These are phyloP conservation scores for Platycercus adscitus DNA, from an alignment of 2,113 vertebrate genomes.

Conservation along the genomic window DNA sequence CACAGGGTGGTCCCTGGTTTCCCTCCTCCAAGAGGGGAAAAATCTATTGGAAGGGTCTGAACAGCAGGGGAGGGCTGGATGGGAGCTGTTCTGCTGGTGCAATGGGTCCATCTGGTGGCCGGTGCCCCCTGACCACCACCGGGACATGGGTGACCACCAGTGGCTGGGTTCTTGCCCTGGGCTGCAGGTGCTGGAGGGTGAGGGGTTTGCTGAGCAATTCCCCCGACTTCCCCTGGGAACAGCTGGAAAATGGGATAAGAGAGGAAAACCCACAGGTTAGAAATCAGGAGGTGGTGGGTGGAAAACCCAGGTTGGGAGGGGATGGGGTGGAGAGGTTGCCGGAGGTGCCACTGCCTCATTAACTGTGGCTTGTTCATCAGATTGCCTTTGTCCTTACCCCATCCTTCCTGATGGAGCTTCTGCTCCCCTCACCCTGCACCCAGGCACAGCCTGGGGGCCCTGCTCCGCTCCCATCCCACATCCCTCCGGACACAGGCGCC, in stretches of 20 bases:
- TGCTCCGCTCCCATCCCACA: neutral
- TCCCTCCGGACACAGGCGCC: neutral
- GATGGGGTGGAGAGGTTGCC: neutral
- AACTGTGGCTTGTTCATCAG: neutral
- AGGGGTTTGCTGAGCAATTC: neutral
- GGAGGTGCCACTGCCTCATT: neutral
- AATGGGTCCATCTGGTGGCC: conserved; percentile 30
- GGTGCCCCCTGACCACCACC: fast-evolving
- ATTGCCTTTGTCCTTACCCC: neutral
- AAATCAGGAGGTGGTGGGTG: neutral
- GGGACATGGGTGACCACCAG: neutral
- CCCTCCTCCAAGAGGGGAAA: too few relatives aligned
- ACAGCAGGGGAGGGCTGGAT: fast-evolving
- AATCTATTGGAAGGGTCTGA: neutral
- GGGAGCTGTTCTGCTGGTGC: neutral
- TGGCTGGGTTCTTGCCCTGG: neutral
- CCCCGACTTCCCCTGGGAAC: neutral
- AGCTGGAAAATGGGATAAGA: neutral
- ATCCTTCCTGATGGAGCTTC: neutral
- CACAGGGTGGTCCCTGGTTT: too few relatives aligned
- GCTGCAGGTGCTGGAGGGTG: neutral
- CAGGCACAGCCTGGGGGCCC: neutral
- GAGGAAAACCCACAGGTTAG: too few relatives aligned
- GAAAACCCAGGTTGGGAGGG: neutral
- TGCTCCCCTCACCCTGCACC: neutral